Evolutionary conservation across 2,113 vertebrate species (phyloP).

Genomic region (Antigone vipio): DNA sequence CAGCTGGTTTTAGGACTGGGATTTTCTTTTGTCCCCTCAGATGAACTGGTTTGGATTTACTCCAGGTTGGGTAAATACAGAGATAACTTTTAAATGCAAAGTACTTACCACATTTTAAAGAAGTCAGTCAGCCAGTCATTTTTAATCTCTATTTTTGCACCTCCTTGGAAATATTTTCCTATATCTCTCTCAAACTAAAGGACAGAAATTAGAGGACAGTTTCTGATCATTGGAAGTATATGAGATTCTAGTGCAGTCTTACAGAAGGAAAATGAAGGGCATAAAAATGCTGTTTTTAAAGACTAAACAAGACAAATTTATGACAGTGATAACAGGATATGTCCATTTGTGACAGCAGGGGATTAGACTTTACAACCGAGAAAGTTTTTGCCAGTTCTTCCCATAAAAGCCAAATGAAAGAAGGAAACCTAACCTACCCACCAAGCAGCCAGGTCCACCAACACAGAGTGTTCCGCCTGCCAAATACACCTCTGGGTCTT

Average conservation of each 20-base stretch:
- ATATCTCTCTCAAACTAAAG: neutral
- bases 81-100: neutral
- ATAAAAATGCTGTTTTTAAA: neutral
- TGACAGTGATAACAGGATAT: neutral
- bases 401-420: neutral
- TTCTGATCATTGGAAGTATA: neutral
- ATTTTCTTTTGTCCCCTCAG: neutral
- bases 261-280: neutral
- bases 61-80: neutral
- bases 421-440: neutral
- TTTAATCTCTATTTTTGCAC: neutral
- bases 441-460: neutral
- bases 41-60: neutral
- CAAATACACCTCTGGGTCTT: neutral
- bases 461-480: neutral
- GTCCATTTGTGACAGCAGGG: neutral
- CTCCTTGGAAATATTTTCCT: neutral
- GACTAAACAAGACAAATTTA: neutral
- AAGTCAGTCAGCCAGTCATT: neutral
- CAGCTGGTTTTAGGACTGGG: neutral
- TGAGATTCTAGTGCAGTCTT: neutral
- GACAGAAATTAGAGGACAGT: neutral
- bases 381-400: neutral
- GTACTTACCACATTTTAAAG: neutral
- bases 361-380: neutral